Base-by-base conservation (phyloP, 2,113 vertebrate species). In the Ramphastos sulfuratus region DNA sequence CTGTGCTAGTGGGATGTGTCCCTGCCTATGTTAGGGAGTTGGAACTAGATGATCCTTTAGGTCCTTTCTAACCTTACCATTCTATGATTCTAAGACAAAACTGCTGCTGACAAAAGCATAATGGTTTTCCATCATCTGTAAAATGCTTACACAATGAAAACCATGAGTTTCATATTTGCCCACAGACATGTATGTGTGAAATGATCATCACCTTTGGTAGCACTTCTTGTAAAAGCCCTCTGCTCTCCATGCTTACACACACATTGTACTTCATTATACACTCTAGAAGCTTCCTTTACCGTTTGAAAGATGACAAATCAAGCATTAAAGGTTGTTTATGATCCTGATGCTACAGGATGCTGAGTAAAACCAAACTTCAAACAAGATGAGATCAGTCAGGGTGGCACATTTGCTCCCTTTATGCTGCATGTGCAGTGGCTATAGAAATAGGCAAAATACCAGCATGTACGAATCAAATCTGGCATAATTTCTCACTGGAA, bases 311-410 rank as follows among this genome's bases (percentile, higher is more conserved):
- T 5, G 60, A 87, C 25, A 91, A 61, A 85, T 31, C 16, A 44
- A 92, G 46, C 37, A 87, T 28, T 82, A 63, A 77, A 65, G 31
- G n/a, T 24, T 55, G 12, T 66, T 81, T 91, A 63, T 59, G 48
- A 85, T 65, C 55, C 35, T 59, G 24, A 27, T 87, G 76, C 84
- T 94, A 94, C 88, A 81, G 78, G 81, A 93, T 93, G 70, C 65
- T 74, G 67, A 77, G 84, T 71, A 37, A 35, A 65, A 92, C 94
- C 87, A 80, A 80, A 78, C 33, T 64, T 76, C 27, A 67, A 85
- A 46, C 28, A 67, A 91, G 84, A 94, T 87, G 87, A 93, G 46
- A 74, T 90, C 69, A 93, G 37, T 87, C 60, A 92, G 82, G 90
- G 91, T 85, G 50, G 93, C 56, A 63, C 85, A 52, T 52, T 64